Percentiles rank a stretch among this genome's conserved stretches.
Conservation (phyloP, 2,797 vertebrate species). For the Hybognathus amarus region DNA sequence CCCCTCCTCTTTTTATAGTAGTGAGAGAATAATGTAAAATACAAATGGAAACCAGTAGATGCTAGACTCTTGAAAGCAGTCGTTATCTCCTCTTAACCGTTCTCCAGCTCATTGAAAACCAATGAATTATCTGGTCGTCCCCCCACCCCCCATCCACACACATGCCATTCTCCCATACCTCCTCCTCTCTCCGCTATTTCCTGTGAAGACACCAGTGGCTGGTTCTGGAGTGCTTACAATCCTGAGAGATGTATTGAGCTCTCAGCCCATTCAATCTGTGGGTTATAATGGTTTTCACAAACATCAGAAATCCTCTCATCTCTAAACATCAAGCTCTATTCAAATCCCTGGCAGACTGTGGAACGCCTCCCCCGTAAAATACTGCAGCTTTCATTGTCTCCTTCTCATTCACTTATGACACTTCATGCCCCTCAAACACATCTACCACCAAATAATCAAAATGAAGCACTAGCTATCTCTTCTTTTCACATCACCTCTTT, state of each 20-base stretch:
- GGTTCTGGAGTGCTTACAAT: slow-evolving; percentile 43
- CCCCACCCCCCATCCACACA: background rate
- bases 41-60: slow-evolving; percentile 30
- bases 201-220: background rate
- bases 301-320: slow-evolving; percentile 72
- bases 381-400: slow-evolving; percentile 56
- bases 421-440: slow-evolving; percentile 52
- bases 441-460: slow-evolving; percentile 58
- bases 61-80: slow-evolving; percentile 22
- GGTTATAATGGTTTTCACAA: slow-evolving; percentile 73
- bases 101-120: slow-evolving; percentile 40
- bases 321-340: slow-evolving; percentile 71
- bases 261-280: slow-evolving; percentile 70
- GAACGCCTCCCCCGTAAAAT: slow-evolving; percentile 61
- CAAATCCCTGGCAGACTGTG: slow-evolving; percentile 64
- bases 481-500: slow-evolving; percentile 15
- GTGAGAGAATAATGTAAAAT: slow-evolving; percentile 27
- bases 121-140: slow-evolving; percentile 16
- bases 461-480: slow-evolving; percentile 11
- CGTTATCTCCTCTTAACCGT: slow-evolving; percentile 32
- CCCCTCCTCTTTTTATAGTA: background rate
- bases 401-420: slow-evolving; percentile 64
- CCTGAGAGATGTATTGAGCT: slow-evolving; percentile 61
- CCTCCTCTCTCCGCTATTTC: slow-evolving; percentile 26
- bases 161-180: slow-evolving; percentile 13